Base-by-base conservation (phyloP, 2,888 invertebrate genomes). In the Gastracanthus pulcherrimus region DNA sequence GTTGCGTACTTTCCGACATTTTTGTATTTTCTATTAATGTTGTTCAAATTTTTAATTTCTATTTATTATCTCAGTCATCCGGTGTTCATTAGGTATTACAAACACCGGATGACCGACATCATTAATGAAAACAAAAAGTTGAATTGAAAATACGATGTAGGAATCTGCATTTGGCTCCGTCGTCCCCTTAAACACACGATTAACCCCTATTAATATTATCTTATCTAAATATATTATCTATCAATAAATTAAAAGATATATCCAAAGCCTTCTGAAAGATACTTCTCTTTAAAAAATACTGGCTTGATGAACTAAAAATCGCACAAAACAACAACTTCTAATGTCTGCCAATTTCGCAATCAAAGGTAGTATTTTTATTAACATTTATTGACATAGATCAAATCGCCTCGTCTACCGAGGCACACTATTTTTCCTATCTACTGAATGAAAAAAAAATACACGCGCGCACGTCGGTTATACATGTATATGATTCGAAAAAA, bases 311-410 rank as follows among this genome's bases (percentile, higher is more conserved):
- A 77, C 29, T 51, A 62, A 69, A 31, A 75, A 48, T 75, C 48
- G 38, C 62, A 76, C 55, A 70, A 75, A 74, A 34, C 26, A 55
- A 64, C 26, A 19, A 26, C 60, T 55, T 67, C 31, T 45, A 38
- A 71, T 55, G 16, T 70, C 77, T 77, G 78, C 71, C 78, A 71
- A 51, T 55, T 64, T 78, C 55, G 41, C 55, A 71, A 64, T 41
- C 71, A 78, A 64, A 78, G 6, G 16, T 71, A 71, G 38, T 38
- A 71, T 78, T 62, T 45, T 76, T 69, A 76, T 77, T 70, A 5
- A 66, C 13, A 36, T 64, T 51, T 64, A 55, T 51, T 45, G 26
- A n/a, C 29, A 48, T 55, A 72, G 11, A 41, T 58, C 6, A 55
- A 58, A 60, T 45, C 6, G 45, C 55, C 29, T 58, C 45, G n/a